phyloP scores from a whole-genome alignment of 2,113 vertebrate genomes.

The Salvelinus sp. region DNA sequence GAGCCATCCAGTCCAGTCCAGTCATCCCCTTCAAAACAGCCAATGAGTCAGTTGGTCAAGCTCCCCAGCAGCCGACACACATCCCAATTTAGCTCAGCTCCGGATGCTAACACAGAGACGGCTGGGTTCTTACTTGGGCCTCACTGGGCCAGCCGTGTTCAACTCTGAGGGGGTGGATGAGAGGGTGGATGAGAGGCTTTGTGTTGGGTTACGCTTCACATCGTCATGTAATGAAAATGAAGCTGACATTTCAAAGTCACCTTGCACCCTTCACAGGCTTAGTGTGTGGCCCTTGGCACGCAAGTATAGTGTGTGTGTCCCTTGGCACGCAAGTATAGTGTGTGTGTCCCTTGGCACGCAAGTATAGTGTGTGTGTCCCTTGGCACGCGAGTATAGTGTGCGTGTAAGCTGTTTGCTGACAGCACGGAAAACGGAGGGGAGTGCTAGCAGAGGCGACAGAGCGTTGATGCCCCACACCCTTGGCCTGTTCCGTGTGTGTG shows the following conservation, averaged over 20 bases:
- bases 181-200: too few species aligned
- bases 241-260: constrained; percentile 4
- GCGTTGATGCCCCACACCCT: neutral
- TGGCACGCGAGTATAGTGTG: neutral
- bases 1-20: too few species aligned
- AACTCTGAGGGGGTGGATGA: too few species aligned
- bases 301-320: neutral
- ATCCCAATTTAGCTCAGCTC: too few species aligned
- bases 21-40: too few species aligned
- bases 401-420: neutral
- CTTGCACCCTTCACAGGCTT: neutral
- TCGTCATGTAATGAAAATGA: neutral
- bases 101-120: too few species aligned
- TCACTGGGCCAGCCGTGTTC: too few species aligned
- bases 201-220: constrained; percentile 1
- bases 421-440: too few species aligned
- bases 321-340: neutral
- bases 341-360: neutral
- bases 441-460: neutral
- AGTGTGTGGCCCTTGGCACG: neutral
- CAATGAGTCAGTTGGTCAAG: too few species aligned
- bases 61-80: too few species aligned
- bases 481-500: neutral
- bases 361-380: neutral
- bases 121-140: too few species aligned